These are phyloP conservation scores for Typhlichthys eigenmanni DNA, from an alignment of 2,797 vertebrate species.

Conservation along the genomic window DNA sequence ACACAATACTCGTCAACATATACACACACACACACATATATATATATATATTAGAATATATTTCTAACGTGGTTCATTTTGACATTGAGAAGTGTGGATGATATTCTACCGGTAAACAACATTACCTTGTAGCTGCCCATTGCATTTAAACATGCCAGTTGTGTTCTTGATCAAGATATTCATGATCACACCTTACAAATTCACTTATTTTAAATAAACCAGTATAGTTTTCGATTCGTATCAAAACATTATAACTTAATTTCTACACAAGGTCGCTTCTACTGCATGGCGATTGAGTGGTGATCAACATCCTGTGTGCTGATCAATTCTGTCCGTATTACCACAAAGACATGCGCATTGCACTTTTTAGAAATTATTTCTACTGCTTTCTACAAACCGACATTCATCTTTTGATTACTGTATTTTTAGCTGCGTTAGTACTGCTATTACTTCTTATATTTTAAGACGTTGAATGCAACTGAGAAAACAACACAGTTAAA, in stretches of 20 bases:
- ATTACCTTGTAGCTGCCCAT: constrained; percentile 61
- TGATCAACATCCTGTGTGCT: constrained; percentile 33
- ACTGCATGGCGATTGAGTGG: constrained; percentile 9
- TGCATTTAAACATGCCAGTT: constrained; percentile 35
- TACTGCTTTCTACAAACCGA: too few relatives aligned
- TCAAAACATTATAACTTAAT: constrained; percentile 14
- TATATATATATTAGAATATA: too few relatives aligned
- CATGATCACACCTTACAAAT: constrained; percentile 44
- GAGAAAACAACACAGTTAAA: too few relatives aligned
- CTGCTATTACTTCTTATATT: too few relatives aligned
- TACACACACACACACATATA: not conserved
- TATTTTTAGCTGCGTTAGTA: too few relatives aligned
- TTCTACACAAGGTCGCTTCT: constrained; percentile 68
- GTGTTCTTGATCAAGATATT: constrained; percentile 58
- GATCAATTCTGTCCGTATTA: constrained; percentile 6
- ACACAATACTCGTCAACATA: not conserved
- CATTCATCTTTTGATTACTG: too few relatives aligned
- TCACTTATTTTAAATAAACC: not conserved
- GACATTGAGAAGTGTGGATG: not conserved
- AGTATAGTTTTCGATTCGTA: not conserved
- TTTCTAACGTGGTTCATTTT: not conserved
- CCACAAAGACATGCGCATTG: not conserved
- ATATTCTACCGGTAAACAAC: not conserved
- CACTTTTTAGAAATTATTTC: too few relatives aligned
- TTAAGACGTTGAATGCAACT: too few relatives aligned